Evolutionary conservation across 1,140 invertebrate genomes (phyloP), one percentile per base, ranked within the genome.

Genomic region (Musca domestica): DNA sequence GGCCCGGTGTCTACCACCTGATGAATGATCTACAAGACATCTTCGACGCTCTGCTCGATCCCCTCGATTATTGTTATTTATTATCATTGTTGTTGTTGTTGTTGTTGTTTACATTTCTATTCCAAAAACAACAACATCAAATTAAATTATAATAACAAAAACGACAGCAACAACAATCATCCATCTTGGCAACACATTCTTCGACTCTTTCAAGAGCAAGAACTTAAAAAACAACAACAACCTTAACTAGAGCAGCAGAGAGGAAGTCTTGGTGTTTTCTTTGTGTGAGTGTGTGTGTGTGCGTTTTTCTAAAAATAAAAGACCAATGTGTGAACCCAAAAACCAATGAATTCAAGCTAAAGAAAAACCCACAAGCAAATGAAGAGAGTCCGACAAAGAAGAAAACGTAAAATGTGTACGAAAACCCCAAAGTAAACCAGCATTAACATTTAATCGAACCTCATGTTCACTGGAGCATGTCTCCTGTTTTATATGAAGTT

Each of bases 401-500:
- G n/a, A 61, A 2, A 22, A 34, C 56, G 19, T 27, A 61, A 34
- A 61, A 25, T 27, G n/a, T 25, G 61, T 49, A 48, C 17, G 56
- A 78, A 79, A 76, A 72, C 75, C 74, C 74, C 74, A 77, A 80
- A 79, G 77, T 80, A 79, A 80, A 80, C 75, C 77, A 79, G 80
- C 77, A 80, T 80, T 80, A 80, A 80, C 77, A 80, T 80, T 80
- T 80, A 80, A 80, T 80, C 77, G 77, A 80, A 80, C 77, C 77
- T 80, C 77, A 77, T 76, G 77, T 79, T 80, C 77, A 80, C 77
- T 80, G 80, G 77, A 80, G 77, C 77, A 76, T 80, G 72, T 80
- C 77, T 80, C 77, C 77, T 79, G 77, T 76, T 78, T 51, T 34
- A 47, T 22, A 51, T 20, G 12, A 51, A 20, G 3, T 51, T 4